These are phyloP conservation scores for Drosophila tani DNA, from an alignment of 1,140 invertebrate species.

Conservation along the genomic window DNA sequence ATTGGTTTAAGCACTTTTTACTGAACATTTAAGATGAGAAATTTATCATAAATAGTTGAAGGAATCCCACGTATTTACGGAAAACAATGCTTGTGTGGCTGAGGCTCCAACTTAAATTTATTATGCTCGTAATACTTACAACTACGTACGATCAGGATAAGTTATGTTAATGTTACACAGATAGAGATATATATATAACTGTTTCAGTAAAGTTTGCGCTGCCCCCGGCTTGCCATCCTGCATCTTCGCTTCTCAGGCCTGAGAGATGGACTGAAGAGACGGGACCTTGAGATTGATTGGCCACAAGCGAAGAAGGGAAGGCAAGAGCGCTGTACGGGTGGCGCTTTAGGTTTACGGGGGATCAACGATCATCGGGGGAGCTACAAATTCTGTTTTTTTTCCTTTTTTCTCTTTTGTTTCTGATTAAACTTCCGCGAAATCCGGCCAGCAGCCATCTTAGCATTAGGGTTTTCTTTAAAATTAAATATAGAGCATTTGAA, in stretches of 20 bases:
- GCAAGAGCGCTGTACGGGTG: neutral
- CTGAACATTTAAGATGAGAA: too few species aligned
- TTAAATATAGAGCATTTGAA: slow-evolving; percentile 55
- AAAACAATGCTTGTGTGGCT: slow-evolving; percentile 49
- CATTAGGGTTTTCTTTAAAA: slow-evolving; percentile 39
- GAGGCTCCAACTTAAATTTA: slow-evolving; percentile 72
- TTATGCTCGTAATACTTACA: slow-evolving; percentile 75
- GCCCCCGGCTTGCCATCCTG: slow-evolving; percentile 1
- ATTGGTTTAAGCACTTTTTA: neutral
- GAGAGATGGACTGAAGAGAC: slow-evolving; percentile 31
- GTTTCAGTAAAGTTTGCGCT: slow-evolving; percentile 34
- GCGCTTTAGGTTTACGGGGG: slow-evolving; percentile 18
- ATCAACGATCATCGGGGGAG: slow-evolving; percentile 2
- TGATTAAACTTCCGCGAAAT: slow-evolving; percentile 30
- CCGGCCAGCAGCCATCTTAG: slow-evolving; percentile 49
- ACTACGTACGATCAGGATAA: slow-evolving; percentile 65
- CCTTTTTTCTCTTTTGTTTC: neutral
- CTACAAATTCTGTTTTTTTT: slow-evolving; percentile 15
- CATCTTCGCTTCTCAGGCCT: slow-evolving; percentile 29
- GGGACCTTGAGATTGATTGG: slow-evolving; percentile 49
- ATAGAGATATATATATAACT: slow-evolving; percentile 53
- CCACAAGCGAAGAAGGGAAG: neutral
- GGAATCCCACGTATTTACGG: slow-evolving; percentile 26
- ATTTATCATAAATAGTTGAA: slow-evolving; percentile 18
- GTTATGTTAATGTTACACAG: slow-evolving; percentile 53